Conservation (phyloP, 2,888 invertebrate genomes). For the Beris morrisii region DNA sequence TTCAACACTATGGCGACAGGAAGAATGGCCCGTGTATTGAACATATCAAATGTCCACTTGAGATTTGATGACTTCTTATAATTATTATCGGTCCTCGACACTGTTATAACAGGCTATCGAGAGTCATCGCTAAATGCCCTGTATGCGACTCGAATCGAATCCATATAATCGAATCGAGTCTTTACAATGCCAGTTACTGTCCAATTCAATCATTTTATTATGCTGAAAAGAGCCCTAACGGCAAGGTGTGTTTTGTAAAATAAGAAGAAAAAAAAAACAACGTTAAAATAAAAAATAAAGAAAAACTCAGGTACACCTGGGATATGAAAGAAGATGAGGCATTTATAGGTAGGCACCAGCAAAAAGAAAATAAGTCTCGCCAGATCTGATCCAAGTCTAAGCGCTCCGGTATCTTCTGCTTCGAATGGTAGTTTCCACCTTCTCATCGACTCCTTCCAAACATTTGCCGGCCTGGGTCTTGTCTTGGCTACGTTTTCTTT, state of each 20-base stretch:
- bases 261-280: not conserved
- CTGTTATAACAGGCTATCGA: slow-evolving; percentile 14
- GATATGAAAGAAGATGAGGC: not conserved
- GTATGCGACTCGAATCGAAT: slow-evolving; percentile 26
- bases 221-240: slow-evolving; percentile 14
- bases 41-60: slow-evolving; percentile 30
- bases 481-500: slow-evolving; percentile 26
- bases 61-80: slow-evolving; percentile 22
- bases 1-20: slow-evolving; percentile 9
- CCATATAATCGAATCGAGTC: not conserved
- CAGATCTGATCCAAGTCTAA: not conserved
- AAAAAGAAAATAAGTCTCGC: not conserved
- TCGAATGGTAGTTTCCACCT: slow-evolving; percentile 3
- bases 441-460: slow-evolving; percentile 25
- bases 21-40: slow-evolving; percentile 17
- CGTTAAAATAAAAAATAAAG: not conserved
- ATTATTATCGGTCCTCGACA: slow-evolving; percentile 21
- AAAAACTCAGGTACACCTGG: slow-evolving; percentile 15
- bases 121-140: slow-evolving; percentile 14
- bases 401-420: not conserved
- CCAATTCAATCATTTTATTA: slow-evolving; percentile 25
- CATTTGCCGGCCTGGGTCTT: slow-evolving; percentile 18
- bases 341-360: not conserved
- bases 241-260: slow-evolving; percentile 21
- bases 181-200: slow-evolving; percentile 22